Evolutionary conservation across 2,113 vertebrate genomes (phyloP), one percentile per base, ranked within the genome.

Genomic region (Cranoglanis bouderius): DNA sequence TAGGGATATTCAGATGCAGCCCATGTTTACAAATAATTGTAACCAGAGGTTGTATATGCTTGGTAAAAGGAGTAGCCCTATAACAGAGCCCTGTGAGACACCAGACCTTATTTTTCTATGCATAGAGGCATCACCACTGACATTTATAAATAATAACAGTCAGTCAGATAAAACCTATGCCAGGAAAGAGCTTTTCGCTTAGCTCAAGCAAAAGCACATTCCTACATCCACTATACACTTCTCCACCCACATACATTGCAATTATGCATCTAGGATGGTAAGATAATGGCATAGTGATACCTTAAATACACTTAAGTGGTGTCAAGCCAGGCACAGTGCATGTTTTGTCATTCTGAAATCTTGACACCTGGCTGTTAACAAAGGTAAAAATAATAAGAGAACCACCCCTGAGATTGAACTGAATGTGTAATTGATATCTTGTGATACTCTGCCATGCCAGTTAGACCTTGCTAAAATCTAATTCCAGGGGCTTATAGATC

Each of bases 371-470:
- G 84, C 88, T 88, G 87, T 89, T 92, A 90, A 89, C 81, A 14
- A 72, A 32, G 57, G 88, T 84, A 77, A 87, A 85, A 89, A 90
- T 88, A 77, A 91, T 59, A 72, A 74, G 35, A 67, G 65, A 38
- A 63, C 84, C 85, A 82, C 70, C 46, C 70, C 72, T 90, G 89
- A 91, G 90, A 91, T 84, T 89, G 78, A 88, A 72, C 38, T 92
- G 93, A 89, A 93, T 93, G 86, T 90, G 88, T 92, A 93, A 94
- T 91, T 94, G 92, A 94, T 87, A 75, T 90, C 89, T 91, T 72
- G 35, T 86, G 93, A 92, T 85, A 81, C 90, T 87, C 55, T 12
- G 21, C 43, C 38, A 46, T 83, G 84, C 78, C 87, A 92, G 91
- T 91, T 85, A 89, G 82, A 84, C 84, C 83, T 85, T 75, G 90